These are phyloP conservation scores for Atherinosoma microstoma DNA, from an alignment of 2,797 vertebrate species.

Conservation along the genomic window DNA sequence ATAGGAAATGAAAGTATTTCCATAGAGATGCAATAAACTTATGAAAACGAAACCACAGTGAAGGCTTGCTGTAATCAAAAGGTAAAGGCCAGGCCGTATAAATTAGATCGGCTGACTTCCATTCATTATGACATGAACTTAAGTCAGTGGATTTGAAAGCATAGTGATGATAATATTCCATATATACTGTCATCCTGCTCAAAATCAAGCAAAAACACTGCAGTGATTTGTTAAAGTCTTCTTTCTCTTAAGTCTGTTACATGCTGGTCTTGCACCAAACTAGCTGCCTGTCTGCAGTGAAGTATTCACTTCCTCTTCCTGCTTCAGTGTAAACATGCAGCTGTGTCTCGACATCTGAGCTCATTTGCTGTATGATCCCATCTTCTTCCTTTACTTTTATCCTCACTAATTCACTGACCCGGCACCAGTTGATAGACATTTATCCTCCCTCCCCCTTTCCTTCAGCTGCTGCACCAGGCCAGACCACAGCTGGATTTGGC, in stretches of 20 bases:
- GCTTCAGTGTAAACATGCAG: constrained; percentile 64
- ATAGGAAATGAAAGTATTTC: too few relatives aligned
- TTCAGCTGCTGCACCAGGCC: constrained; percentile 43
- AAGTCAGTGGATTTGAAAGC: too few relatives aligned
- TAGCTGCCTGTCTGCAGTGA: constrained; percentile 26
- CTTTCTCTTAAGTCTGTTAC: not conserved
- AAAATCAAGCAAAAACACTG: not conserved
- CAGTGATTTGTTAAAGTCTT: not conserved
- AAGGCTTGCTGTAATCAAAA: too few relatives aligned
- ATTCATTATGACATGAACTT: too few relatives aligned
- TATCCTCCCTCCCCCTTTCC: constrained; percentile 21
- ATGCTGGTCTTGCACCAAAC: constrained; percentile 1
- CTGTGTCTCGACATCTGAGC: constrained; percentile 7
- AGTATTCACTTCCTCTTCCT: constrained; percentile 69
- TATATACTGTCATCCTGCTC: not conserved
- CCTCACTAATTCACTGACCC: constrained; percentile 18
- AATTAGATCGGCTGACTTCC: too few relatives aligned
- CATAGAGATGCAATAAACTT: too few relatives aligned
- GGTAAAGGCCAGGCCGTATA: not conserved
- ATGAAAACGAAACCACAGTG: too few relatives aligned
- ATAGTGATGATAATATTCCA: too few relatives aligned
- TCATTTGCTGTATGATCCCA: constrained; percentile 36
- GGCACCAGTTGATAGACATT: not conserved
- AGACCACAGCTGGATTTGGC: constrained; percentile 63
- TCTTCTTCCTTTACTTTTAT: constrained; percentile 45